Percentiles rank a stretch among this genome's conserved stretches.
These are phyloP conservation scores for Allobates femoralis DNA, from an alignment of 2,797 vertebrate species.

Conservation along the genomic window DNA sequence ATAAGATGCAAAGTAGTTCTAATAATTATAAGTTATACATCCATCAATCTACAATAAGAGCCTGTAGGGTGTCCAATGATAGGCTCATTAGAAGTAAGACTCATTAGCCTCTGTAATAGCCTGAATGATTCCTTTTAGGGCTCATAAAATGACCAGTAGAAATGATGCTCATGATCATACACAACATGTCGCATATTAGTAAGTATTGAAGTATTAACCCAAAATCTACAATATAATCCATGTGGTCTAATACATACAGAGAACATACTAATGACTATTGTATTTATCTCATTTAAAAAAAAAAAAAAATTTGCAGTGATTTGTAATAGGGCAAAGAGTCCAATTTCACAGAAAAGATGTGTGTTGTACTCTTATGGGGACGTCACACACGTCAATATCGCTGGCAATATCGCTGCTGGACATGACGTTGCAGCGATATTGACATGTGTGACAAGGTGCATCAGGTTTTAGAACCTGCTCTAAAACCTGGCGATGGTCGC, in stretches of 20 bases:
- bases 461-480: no score
- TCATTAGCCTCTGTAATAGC: not conserved
- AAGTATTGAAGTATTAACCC: not conserved
- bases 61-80: not conserved
- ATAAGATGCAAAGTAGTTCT: not conserved
- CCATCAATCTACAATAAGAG: slow-evolving; percentile 1
- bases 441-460: no score
- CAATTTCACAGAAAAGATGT: no score
- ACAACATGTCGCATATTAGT: not conserved
- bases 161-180: not conserved
- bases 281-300: no score
- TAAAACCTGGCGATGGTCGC: no score
- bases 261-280: not conserved
- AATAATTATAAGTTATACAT: not conserved
- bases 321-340: no score
- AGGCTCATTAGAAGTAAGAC: not conserved
- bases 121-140: not conserved
- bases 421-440: no score
- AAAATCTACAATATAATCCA: not conserved
- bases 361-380: no score
- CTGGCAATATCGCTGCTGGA: no score
- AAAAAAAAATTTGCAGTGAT: no score
- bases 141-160: not conserved
- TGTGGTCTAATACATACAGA: not conserved
- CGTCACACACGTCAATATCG: no score